A percentile compares a stretch with the other conserved stretches of the same genome.
Conservation (phyloP, 2,888 invertebrate species). For the Campoletis raptor region DNA sequence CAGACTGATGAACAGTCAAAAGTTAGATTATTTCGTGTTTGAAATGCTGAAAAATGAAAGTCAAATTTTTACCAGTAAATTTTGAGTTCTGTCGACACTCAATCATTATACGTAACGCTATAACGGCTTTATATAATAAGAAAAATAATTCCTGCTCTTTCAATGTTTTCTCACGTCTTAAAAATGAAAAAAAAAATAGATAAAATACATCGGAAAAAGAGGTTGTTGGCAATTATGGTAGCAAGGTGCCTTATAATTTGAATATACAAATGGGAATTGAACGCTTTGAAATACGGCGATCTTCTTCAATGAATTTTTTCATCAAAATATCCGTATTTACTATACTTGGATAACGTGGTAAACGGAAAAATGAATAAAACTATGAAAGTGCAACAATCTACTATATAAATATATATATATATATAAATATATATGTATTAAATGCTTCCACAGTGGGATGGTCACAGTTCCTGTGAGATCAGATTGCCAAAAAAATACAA, state of each 20-base stretch:
- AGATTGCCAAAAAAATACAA: constrained; percentile 27
- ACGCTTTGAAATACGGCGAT: constrained; percentile 9
- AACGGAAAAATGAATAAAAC: constrained; percentile 10
- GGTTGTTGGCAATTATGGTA: background rate
- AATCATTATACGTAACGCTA: background rate
- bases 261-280: constrained; percentile 5
- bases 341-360: background rate
- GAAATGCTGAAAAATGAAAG: background rate
- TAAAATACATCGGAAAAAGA: background rate
- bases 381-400: constrained; percentile 8
- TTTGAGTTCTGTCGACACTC: background rate
- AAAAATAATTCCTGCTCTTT: background rate
- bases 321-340: background rate
- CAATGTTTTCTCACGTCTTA: background rate
- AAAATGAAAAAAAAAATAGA: background rate
- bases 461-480: constrained; percentile 26
- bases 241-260: constrained; percentile 17
- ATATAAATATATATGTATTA: constrained; percentile 16
- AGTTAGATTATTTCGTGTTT: background rate
- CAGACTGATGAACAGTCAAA: background rate
- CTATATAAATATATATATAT: constrained; percentile 7
- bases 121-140: background rate
- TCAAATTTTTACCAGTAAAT: background rate
- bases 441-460: constrained; percentile 29
- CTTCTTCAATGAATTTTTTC: background rate